Evolutionary conservation across 2,113 vertebrate species (phyloP).

Genomic region (Paedocypris sp.): DNA sequence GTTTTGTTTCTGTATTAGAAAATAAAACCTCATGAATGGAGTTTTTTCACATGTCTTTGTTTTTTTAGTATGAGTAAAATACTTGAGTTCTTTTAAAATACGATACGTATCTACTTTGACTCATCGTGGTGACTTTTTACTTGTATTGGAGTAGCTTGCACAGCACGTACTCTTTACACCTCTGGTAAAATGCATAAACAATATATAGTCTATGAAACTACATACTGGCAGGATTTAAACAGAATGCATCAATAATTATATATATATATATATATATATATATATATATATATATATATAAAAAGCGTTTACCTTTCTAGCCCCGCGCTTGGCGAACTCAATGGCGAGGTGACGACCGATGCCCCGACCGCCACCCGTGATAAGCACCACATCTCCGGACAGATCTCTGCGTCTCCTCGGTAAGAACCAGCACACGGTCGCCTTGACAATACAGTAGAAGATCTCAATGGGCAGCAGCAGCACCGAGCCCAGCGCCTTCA

Average conservation of each 20-base stretch:
- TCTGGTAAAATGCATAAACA: too few relatives aligned
- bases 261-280: neutral
- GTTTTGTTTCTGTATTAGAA: too few relatives aligned
- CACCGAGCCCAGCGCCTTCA: constrained; percentile 69
- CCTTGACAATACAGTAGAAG: constrained; percentile 62
- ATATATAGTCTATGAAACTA: too few relatives aligned
- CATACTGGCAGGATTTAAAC: neutral
- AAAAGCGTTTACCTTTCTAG: constrained; percentile 72
- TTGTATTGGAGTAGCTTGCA: too few relatives aligned
- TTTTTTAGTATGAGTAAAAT: too few relatives aligned
- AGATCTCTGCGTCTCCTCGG: constrained; percentile 73
- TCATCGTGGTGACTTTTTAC: too few relatives aligned
- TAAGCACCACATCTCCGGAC: constrained; percentile 74
- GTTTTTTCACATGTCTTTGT: too few relatives aligned
- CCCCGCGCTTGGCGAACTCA: constrained; percentile 80
- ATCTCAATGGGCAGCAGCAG: constrained; percentile 77
- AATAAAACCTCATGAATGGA: too few relatives aligned
- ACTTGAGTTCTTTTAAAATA: too few relatives aligned
- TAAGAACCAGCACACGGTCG: constrained; percentile 59
- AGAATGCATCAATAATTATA: too few relatives aligned
- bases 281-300: neutral
- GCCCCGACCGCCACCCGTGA: constrained; percentile 92
- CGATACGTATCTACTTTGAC: too few relatives aligned
- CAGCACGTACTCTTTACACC: too few relatives aligned
- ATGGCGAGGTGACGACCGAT: constrained; percentile 87